Conservation (phyloP, 2,113 vertebrate species). For the Neoarius graeffei region DNA sequence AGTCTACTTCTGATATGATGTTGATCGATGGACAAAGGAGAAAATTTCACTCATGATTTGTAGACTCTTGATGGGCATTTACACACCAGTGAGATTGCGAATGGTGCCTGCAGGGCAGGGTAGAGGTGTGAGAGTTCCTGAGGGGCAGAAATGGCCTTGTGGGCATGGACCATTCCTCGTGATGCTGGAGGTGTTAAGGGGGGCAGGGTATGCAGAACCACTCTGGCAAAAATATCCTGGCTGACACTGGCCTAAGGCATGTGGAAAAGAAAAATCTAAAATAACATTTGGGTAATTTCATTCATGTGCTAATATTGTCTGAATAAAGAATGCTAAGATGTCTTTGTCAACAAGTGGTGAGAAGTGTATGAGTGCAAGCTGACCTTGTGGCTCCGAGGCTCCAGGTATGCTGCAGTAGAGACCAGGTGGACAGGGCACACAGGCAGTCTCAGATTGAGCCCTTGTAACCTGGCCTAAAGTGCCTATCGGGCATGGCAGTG, state of each 20-base stretch:
- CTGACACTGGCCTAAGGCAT: slow-evolving; percentile 75
- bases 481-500: slow-evolving; percentile 80
- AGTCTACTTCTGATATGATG: not conserved
- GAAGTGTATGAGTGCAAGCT: not conserved
- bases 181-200: slow-evolving; percentile 60
- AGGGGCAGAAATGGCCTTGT: slow-evolving; percentile 81
- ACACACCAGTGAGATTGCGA: slow-evolving; percentile 78
- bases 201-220: slow-evolving; percentile 75
- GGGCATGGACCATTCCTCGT: slow-evolving; percentile 81
- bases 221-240: slow-evolving; percentile 84
- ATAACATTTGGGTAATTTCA: not conserved
- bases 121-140: slow-evolving; percentile 74
- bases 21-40: not conserved
- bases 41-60: not conserved
- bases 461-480: slow-evolving; percentile 75
- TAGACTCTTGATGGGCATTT: not conserved
- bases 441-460: slow-evolving; percentile 68
- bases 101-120: slow-evolving; percentile 83
- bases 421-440: slow-evolving; percentile 81
- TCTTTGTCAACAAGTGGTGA: not conserved
- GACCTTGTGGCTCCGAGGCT: slow-evolving; percentile 80
- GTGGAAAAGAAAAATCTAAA: slow-evolving; percentile 14
- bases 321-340: not conserved
- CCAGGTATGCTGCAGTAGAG: slow-evolving; percentile 79
- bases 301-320: not conserved